Base-by-base conservation (phyloP, 92 coral and sea anemone species). In the Galaxea fascicularis region DNA sequence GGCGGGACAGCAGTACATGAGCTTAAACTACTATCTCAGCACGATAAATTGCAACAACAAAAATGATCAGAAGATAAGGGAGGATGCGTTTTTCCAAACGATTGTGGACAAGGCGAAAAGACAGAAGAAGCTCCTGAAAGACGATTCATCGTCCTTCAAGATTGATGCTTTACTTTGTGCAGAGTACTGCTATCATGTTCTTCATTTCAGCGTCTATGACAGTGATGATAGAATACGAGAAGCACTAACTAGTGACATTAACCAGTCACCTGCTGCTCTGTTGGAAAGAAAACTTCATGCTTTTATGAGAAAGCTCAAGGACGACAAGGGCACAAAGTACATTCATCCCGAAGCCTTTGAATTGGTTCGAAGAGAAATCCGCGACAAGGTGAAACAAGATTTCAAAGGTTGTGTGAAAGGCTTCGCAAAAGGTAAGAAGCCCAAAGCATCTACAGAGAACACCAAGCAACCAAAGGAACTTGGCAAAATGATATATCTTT, bases 11-110 rank as follows among this genome's bases (percentile, higher is more conserved):
- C 88, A 83, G 77, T 88, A 88, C 54, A 57, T 82, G 58, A 82
- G 88, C 59, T 67, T 88, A 28, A 88, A 88, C 71, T 82, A 74
- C 49, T 88, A 88, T 35, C 91, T 88, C 6, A 88, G 88, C 80
- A 88, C 91, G 0, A 71, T 88, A 15, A 74, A 58, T 77, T 74
- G 66, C 73, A 7, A 26, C 4, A 59, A 49, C 41, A 29, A 14
- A 5, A 39, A 49, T 10, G 88, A 76, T n/a, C 79, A 65, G 16
- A 88, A 88, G 53, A 66, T 88, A 20, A 54, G 91, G 4, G 47
- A 82, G 47, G 91, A 88, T 45, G 1, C 16, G 12, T 27, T 22
- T 13, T 88, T 88, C 26, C 91, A 88, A 49, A 0, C 14, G 0
- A 52, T 88, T 22, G 87, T 76, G 26, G 75, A 67, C 24, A 56